A percentile compares a stretch with the other conserved stretches of the same genome.
phyloP scores from a whole-genome alignment of 2,888 invertebrate genomes.

The Hypomecis atomaria region DNA sequence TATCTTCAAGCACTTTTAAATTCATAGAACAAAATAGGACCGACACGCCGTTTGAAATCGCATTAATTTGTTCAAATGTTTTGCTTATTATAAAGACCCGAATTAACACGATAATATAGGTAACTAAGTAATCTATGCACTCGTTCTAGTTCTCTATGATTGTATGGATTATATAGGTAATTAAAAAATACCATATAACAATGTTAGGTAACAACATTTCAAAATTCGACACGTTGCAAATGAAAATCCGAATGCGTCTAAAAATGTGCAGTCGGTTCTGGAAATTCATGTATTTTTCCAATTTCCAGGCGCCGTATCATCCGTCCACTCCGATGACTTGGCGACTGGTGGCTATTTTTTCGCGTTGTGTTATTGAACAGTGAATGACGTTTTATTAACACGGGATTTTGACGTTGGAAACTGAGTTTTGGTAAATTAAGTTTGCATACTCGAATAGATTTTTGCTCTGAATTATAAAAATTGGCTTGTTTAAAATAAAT shows the following conservation, averaged over 20 bases:
- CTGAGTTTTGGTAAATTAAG: no score
- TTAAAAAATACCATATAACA: background rate
- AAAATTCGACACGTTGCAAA: slow-evolving; percentile 16
- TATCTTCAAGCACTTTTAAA: no score
- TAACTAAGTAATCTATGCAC: no score
- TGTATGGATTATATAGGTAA: background rate
- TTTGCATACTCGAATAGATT: no score
- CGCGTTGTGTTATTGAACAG: slow-evolving; percentile 43
- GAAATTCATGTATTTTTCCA: slow-evolving; percentile 70
- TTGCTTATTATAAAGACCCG: no score
- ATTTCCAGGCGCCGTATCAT: slow-evolving; percentile 72
- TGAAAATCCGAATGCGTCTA: slow-evolving; percentile 28
- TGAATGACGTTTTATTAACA: slow-evolving; percentile 53
- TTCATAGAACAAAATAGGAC: no score
- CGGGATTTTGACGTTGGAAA: no score
- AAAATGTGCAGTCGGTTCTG: slow-evolving; percentile 30
- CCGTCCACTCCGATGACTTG: slow-evolving; percentile 63
- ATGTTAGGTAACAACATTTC: slow-evolving; percentile 1
- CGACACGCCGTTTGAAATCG: no score
- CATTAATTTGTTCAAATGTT: no score
- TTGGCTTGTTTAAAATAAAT: no score
- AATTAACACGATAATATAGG: no score
- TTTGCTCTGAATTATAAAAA: no score
- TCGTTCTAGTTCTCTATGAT: background rate
- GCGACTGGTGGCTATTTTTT: slow-evolving; percentile 37